phyloP scores from a whole-genome alignment of 2,113 vertebrate species.

The Takifugu flavidus region DNA sequence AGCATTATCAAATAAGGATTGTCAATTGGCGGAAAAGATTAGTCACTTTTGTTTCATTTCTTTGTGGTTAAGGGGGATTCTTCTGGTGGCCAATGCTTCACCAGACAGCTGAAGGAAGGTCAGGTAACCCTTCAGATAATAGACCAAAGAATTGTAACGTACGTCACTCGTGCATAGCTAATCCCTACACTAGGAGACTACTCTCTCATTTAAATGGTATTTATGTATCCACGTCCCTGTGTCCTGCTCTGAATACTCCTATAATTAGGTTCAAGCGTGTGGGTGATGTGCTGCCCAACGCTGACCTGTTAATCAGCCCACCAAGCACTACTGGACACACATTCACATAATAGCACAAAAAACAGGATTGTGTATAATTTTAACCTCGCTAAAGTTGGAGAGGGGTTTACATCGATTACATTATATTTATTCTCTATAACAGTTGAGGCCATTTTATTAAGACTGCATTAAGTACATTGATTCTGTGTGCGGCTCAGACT shows the following conservation, averaged over 20 bases:
- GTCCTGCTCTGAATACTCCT: slow-evolving; percentile 26
- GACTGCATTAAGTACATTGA: too few relatives aligned
- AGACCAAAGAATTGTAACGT: slow-evolving; percentile 35
- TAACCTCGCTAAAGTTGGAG: too few relatives aligned
- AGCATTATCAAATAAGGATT: slow-evolving; percentile 55
- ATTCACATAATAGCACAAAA: background rate
- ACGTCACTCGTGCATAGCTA: slow-evolving; percentile 41
- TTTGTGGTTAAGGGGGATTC: slow-evolving; percentile 5
- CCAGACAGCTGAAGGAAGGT: slow-evolving; percentile 37
- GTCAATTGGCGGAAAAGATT: slow-evolving; percentile 54
- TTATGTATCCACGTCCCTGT: slow-evolving; percentile 26
- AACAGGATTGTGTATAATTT: background rate
- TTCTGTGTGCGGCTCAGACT: too few relatives aligned
- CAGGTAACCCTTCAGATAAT: slow-evolving; percentile 32
- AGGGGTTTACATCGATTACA: too few relatives aligned
- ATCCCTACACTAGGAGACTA: slow-evolving; percentile 25
- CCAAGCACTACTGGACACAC: background rate
- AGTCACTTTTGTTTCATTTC: slow-evolving; percentile 38
- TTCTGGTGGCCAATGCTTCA: slow-evolving; percentile 13
- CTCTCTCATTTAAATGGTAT: slow-evolving; percentile 35
- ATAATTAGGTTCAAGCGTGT: slow-evolving; percentile 57
- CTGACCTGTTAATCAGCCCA: slow-evolving; percentile 27
- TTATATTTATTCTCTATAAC: too few relatives aligned
- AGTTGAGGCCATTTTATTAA: too few relatives aligned
- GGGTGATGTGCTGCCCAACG: slow-evolving; percentile 47